Evolutionary conservation across 2,113 vertebrate genomes (phyloP).

Genomic region (Actenoides lindsayi): DNA sequence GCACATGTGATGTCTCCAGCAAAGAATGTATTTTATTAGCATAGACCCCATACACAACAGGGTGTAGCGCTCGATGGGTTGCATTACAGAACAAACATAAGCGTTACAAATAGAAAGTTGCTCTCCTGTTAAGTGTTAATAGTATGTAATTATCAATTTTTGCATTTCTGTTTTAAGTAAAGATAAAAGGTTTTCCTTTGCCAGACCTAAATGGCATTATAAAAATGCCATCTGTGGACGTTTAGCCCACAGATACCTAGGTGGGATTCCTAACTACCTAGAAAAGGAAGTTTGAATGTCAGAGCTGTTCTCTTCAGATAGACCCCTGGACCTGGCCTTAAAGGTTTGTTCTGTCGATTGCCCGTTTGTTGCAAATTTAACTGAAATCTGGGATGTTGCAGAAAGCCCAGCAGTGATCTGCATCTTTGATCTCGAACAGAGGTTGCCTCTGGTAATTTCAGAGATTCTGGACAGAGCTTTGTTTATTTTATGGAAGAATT

Average conservation of each 20-base stretch:
- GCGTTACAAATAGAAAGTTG: not conserved
- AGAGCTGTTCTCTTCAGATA: not conserved
- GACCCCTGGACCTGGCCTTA: slow-evolving; percentile 12
- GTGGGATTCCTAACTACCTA: not conserved
- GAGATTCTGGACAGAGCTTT: slow-evolving; percentile 55
- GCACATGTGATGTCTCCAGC: not conserved
- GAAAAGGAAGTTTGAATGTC: not conserved
- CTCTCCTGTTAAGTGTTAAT: not conserved
- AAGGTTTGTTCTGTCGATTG: slow-evolving; percentile 35
- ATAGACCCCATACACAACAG: not conserved
- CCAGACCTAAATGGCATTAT: not conserved
- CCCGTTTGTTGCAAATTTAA: slow-evolving; percentile 36
- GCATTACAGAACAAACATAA: not conserved
- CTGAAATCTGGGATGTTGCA: slow-evolving; percentile 48
- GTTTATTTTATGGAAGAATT: slow-evolving; percentile 79
- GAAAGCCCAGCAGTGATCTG: slow-evolving; percentile 29
- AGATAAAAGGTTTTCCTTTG: not conserved
- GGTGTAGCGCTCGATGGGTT: not conserved
- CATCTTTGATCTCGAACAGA: slow-evolving; percentile 67
- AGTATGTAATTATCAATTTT: not conserved
- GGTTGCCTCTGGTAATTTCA: slow-evolving; percentile 61
- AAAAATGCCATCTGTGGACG: not conserved
- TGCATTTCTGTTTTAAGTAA: not conserved
- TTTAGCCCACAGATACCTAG: not conserved
- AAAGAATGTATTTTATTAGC: not conserved